Percentiles rank a stretch among this genome's conserved stretches.
Conservation (phyloP, 1,140 invertebrate genomes). For the Lasioglossum baleicum region DNA sequence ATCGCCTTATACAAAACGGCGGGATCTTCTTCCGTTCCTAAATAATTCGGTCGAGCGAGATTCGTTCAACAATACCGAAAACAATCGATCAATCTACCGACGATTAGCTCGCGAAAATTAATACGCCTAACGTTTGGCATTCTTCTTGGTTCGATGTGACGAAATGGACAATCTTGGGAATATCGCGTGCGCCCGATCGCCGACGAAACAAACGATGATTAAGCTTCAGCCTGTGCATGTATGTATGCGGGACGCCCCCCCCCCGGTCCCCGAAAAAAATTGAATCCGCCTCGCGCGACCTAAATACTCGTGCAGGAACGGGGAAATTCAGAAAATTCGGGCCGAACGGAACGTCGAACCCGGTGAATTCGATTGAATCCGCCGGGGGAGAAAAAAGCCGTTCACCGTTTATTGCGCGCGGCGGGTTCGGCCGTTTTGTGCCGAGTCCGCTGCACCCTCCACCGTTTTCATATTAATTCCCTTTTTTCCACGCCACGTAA, state of each 20-base stretch:
- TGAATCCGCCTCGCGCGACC: neutral
- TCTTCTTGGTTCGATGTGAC: too few species aligned
- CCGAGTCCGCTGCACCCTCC: neutral
- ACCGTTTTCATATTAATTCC: slow-evolving; percentile 31
- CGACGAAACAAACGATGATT: too few species aligned
- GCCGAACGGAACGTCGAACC: slow-evolving; percentile 21
- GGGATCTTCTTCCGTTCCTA: too few species aligned
- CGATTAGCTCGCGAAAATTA: too few species aligned
- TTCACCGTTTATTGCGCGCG: slow-evolving; percentile 16
- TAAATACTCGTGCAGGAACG: slow-evolving; percentile 1
- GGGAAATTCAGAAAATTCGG: slow-evolving; percentile 10
- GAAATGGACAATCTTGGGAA: too few species aligned
- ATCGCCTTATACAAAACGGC: too few species aligned
- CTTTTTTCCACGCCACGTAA: neutral
- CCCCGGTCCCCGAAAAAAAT: neutral
- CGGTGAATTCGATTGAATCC: neutral
- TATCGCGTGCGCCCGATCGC: too few species aligned
- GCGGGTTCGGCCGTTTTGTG: neutral
- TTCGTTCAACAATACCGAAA: too few species aligned
- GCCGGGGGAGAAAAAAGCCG: neutral
- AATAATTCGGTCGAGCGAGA: too few species aligned
- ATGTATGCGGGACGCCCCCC: neutral
- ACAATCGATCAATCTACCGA: too few species aligned
- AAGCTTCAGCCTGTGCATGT: neutral
- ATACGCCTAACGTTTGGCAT: too few species aligned